Evolutionary conservation across 2,113 vertebrate species (phyloP), one percentile per base, ranked within the genome.

Genomic region (Xiphophorus maculatus): DNA sequence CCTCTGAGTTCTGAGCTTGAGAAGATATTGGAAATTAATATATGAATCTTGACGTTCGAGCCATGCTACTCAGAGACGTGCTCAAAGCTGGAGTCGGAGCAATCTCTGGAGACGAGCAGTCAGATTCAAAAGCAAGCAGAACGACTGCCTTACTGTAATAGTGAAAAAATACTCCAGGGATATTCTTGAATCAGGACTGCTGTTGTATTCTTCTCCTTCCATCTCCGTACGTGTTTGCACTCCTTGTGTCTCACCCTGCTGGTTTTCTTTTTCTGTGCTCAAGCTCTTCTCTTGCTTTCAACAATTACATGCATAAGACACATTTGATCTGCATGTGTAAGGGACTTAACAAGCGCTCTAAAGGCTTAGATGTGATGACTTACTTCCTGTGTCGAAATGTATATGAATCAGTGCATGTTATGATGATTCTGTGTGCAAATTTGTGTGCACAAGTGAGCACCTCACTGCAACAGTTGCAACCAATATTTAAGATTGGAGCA

Each of bases 71-170:
- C 25, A 69, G 60, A 71, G 66, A 64, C 44, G 35, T 77, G 40
- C 58, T 54, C 63, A 68, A 74, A 76, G 69, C 64, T 33, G 28
- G 32, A 65, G 66, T 48, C 35, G 65, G 60, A 42, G 32, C 6
- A 27, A 69, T 91, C 86, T 91, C 86, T 10, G 29, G 70, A 80
- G 86, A 81, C 2, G 0, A 73, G 73, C 84, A 33, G 65, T 87
- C 78, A 70, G 68, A 60, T 82, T 86, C 68, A 65, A 40, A 28
- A 62, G 74, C 54, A 32, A 83, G 61, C 42, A 69, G 69, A 78
- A 64, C 15, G 9, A 69, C 67, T 84, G 73, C 75, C 69, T 27
- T 64, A 37, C 63, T 76, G 54, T 79, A 90, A 85, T 70, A 74
- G 77, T 63, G 70, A 71, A 81, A 84, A 73, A 40, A 27, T 3